Percentiles rank a stretch among this genome's conserved stretches.
Evolutionary conservation across 2,797 vertebrate genomes (phyloP).

Genomic region (Myotis pilosus): DNA sequence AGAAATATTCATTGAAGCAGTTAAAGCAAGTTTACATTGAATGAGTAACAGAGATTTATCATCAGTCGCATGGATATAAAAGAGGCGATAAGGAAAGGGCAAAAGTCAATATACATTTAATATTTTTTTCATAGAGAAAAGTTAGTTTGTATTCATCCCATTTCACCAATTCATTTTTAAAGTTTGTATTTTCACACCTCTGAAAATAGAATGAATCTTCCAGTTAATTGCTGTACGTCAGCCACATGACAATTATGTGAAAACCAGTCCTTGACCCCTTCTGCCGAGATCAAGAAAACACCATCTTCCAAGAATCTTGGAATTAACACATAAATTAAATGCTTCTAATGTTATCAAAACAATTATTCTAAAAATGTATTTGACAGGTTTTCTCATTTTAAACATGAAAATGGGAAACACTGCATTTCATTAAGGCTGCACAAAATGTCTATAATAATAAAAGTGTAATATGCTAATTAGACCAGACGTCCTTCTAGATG

Average conservation of each 20-base stretch:
- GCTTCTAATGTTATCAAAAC: not conserved
- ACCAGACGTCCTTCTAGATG: no score
- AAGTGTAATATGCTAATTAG: no score
- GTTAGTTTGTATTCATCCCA: not conserved
- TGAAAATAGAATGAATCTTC: not conserved
- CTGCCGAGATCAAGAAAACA: not conserved
- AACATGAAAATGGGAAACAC: not conserved
- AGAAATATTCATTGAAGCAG: not conserved
- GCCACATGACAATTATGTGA: not conserved
- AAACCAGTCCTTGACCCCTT: not conserved
- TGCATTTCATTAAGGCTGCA: not conserved
- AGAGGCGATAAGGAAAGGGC: not conserved
- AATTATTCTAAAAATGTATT: not conserved
- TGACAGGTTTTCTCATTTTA: not conserved
- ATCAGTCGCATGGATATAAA: not conserved
- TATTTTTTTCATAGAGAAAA: not conserved
- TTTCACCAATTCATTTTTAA: not conserved
- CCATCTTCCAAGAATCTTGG: not conserved
- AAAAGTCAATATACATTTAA: not conserved
- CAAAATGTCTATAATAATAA: not conserved
- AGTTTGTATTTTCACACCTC: not conserved
- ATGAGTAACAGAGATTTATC: not conserved
- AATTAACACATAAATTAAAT: not conserved
- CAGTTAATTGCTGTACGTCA: not conserved
- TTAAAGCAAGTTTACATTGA: not conserved